phyloP scores from a whole-genome alignment of 2,888 invertebrate genomes.

The Adelphocoris suturalis region DNA sequence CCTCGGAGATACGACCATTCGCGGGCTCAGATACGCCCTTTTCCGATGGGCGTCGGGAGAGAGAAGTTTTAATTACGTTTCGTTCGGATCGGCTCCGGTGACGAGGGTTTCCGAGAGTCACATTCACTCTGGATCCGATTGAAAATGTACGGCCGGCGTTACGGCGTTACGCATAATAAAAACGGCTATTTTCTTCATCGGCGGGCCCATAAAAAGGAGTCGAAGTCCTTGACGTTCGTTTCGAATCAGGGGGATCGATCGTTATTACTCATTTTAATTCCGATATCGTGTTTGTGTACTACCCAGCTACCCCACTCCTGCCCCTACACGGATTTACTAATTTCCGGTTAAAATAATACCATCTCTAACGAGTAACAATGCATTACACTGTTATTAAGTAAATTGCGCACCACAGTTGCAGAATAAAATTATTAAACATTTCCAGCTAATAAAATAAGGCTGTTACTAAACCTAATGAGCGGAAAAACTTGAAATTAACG shows the following conservation, averaged over 20 bases:
- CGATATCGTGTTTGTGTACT: constrained; percentile 11
- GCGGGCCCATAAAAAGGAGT: constrained; percentile 48
- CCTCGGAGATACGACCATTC: constrained; percentile 24
- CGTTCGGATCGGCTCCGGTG: not conserved
- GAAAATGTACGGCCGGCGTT: constrained; percentile 29
- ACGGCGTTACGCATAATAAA: constrained; percentile 57
- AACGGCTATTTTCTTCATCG: constrained; percentile 44
- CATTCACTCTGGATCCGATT: constrained; percentile 46
- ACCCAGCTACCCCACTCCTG: not conserved
- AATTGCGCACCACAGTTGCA: too few species aligned
- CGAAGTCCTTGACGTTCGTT: constrained; percentile 46
- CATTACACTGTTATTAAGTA: not conserved
- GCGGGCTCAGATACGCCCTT: constrained; percentile 32
- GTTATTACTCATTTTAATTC: constrained; percentile 51
- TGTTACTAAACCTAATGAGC: too few species aligned
- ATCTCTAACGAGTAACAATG: not conserved
- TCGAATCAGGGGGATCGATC: constrained; percentile 50
- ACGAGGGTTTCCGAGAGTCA: constrained; percentile 17
- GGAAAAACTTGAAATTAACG: too few species aligned
- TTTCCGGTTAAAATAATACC: constrained; percentile 16
- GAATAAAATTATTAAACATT: too few species aligned
- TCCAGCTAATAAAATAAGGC: too few species aligned
- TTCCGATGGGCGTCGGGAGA: not conserved
- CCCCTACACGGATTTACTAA: constrained; percentile 33
- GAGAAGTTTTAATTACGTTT: constrained; percentile 23